Conservation (phyloP, 2,113 vertebrate genomes). For the Parotia lawesii region DNA sequence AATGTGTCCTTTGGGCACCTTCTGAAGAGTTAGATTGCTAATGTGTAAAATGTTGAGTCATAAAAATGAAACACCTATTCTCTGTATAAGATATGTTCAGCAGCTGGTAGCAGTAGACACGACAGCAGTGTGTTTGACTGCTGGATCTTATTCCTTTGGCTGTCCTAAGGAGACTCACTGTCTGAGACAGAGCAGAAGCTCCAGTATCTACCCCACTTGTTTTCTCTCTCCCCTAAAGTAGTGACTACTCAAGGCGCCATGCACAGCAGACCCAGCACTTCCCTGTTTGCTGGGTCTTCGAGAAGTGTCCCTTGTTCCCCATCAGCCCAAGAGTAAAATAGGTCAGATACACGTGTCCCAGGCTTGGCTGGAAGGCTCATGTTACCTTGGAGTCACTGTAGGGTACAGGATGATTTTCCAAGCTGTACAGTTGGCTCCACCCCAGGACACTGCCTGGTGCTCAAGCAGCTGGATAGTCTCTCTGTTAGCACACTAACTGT, state of each 20-base stretch:
- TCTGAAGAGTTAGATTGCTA: not conserved
- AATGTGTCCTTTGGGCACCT: not conserved
- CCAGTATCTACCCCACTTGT: fast-evolving
- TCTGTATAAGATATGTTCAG: not conserved
- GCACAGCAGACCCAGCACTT: not conserved
- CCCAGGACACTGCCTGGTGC: not conserved
- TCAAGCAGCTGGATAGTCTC: not conserved
- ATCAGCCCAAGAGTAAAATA: not conserved
- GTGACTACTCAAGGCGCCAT: not conserved
- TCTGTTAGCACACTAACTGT: not conserved
- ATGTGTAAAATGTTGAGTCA: not conserved
- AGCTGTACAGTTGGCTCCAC: not conserved
- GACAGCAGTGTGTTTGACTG: not conserved
- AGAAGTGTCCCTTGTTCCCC: not conserved
- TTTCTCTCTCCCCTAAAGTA: not conserved
- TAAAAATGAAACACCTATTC: not conserved
- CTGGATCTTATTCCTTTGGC: not conserved
- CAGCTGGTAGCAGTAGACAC: not conserved
- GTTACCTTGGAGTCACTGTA: not conserved
- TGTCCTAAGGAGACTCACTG: not conserved
- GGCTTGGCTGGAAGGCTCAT: not conserved
- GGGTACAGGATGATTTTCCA: not conserved
- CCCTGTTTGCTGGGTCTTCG: not conserved
- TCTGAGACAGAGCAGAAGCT: not conserved
- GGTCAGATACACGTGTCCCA: not conserved